Evolutionary conservation across 2,888 invertebrate species (phyloP).

Genomic region (Exocentrus adspersus): DNA sequence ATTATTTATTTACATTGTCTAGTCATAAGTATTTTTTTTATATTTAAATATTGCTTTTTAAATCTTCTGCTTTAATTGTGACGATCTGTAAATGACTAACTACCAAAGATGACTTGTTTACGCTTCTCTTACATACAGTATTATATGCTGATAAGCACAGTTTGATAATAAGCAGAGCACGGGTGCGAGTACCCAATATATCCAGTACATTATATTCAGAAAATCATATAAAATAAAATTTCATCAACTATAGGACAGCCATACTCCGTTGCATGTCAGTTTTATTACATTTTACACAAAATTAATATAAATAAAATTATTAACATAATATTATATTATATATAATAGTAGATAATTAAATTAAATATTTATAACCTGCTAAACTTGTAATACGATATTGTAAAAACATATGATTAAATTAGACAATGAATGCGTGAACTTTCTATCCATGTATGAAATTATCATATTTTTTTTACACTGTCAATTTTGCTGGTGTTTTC

Average conservation of each 20-base stretch:
- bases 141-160: constrained; percentile 42
- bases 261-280: constrained; percentile 64
- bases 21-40: constrained; percentile 40
- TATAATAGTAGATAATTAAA: constrained; percentile 62
- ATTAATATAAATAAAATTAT: constrained; percentile 60
- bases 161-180: constrained; percentile 42
- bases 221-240: constrained; percentile 35
- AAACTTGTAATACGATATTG: constrained; percentile 63
- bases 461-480: constrained; percentile 60
- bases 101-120: constrained; percentile 36
- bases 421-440: constrained; percentile 61
- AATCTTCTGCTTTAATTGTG: constrained; percentile 15
- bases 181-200: constrained; percentile 56
- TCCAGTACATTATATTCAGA: constrained; percentile 43
- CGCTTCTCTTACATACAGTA: constrained; percentile 54
- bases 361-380: constrained; percentile 63
- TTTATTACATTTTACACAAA: constrained; percentile 64
- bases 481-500: constrained; percentile 61
- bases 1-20: constrained; percentile 44
- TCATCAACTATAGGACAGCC: constrained; percentile 50
- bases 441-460: constrained; percentile 56
- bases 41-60: constrained; percentile 37
- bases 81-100: constrained; percentile 16
- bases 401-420: constrained; percentile 63
- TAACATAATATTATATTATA: constrained; percentile 60